These are phyloP conservation scores for Sternotherus odoratus DNA, from an alignment of 2,797 vertebrate genomes.

Conservation along the genomic window DNA sequence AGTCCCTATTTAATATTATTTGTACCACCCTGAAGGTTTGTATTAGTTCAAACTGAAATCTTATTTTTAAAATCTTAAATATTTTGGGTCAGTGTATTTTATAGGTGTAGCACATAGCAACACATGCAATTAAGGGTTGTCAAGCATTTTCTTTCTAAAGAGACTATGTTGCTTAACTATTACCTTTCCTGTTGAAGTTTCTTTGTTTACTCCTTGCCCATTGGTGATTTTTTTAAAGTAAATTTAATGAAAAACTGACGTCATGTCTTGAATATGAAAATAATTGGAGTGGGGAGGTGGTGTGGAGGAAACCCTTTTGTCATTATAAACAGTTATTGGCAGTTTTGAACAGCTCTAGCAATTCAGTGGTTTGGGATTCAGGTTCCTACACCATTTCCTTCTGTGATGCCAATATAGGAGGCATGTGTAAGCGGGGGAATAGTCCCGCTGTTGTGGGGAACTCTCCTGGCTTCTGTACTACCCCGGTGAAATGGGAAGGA, in stretches of 20 bases:
- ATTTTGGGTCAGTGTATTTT: not conserved
- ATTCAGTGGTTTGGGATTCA: not conserved
- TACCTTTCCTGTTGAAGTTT: not conserved
- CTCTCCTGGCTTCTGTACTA: too few relatives aligned
- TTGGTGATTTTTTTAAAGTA: not conserved
- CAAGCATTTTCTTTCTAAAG: not conserved
- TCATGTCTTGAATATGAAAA: not conserved
- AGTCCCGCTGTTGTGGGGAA: too few relatives aligned
- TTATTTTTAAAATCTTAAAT: not conserved
- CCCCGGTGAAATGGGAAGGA: too few relatives aligned
- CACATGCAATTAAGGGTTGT: rapidly evolving
- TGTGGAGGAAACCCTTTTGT: not conserved
- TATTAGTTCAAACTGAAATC: not conserved
- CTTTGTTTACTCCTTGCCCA: not conserved
- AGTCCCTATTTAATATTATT: not conserved
- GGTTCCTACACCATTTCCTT: not conserved
- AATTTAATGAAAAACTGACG: not conserved
- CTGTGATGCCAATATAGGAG: not conserved
- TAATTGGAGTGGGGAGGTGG: not conserved
- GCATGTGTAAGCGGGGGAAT: too few relatives aligned
- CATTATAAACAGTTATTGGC: not conserved
- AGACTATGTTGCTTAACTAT: not conserved
- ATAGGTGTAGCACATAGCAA: rapidly evolving
- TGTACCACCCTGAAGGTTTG: not conserved
- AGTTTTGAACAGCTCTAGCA: not conserved